Percentiles rank a stretch among this genome's conserved stretches.
Evolutionary conservation across 2,113 vertebrate genomes (phyloP).

Genomic region (Seriola rivoliana): DNA sequence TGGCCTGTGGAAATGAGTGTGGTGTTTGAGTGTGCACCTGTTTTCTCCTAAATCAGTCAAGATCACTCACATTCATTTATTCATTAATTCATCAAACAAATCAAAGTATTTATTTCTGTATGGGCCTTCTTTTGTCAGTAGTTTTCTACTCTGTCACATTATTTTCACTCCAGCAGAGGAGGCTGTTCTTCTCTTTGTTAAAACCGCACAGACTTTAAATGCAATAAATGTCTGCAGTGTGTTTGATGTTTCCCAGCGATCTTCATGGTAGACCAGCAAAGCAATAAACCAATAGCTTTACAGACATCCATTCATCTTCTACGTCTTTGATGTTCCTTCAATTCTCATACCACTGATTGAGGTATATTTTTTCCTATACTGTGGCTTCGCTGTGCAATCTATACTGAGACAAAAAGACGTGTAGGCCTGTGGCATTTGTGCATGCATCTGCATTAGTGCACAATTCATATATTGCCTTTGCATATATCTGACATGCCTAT

Average conservation of each 20-base stretch:
- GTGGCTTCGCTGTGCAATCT: conserved; percentile 1
- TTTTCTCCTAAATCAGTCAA: conserved; percentile 4
- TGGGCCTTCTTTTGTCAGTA: background rate
- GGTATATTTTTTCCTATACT: background rate
- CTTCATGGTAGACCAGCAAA: conserved; percentile 21
- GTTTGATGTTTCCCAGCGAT: conserved; percentile 39
- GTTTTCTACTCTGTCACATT: background rate
- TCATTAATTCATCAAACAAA: conserved; percentile 23
- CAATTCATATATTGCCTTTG: background rate
- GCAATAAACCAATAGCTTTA: conserved; percentile 35
- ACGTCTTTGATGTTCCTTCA: conserved; percentile 17
- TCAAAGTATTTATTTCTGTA: background rate
- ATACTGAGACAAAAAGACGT: background rate
- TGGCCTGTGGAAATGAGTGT: conserved; percentile 2
- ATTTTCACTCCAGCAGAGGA: conserved; percentile 44
- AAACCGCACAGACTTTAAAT: conserved; percentile 26
- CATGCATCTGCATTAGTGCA: background rate
- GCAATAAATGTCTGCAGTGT: conserved; percentile 43
- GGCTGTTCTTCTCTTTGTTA: conserved; percentile 36
- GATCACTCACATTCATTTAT: conserved; percentile 18
- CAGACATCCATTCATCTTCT: conserved; percentile 20
- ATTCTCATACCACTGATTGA: background rate
- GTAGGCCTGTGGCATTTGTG: background rate
- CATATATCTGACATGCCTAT: background rate
- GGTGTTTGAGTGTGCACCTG: conserved; percentile 6